Conservation (phyloP, 1,140 invertebrate species). For the Epicauta chinensis region DNA sequence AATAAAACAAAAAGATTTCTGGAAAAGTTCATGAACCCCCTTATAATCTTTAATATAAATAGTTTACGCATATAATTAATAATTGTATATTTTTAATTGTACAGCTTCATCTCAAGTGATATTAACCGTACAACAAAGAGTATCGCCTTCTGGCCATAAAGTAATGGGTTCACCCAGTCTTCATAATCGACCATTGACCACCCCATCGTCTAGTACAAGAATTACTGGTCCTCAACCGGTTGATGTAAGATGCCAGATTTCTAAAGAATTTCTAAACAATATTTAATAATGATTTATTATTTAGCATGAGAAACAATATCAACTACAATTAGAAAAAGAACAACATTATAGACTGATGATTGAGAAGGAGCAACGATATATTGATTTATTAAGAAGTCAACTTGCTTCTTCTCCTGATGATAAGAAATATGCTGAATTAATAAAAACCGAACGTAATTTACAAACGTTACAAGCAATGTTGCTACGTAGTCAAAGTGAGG, state of each 20-base stretch:
- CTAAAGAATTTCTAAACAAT: constrained; percentile 9
- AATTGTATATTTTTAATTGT: no score
- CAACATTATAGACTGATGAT: constrained; percentile 64
- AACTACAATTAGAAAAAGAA: constrained; percentile 58
- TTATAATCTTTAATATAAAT: no score
- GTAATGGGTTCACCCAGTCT: constrained; percentile 31
- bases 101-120: constrained; percentile 56
- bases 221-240: constrained; percentile 87
- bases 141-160: constrained; percentile 20
- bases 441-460: constrained; percentile 55
- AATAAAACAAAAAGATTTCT: no score
- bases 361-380: constrained; percentile 61
- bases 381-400: constrained; percentile 52
- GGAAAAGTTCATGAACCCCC: constrained; percentile 9
- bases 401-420: constrained; percentile 32
- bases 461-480: constrained; percentile 57
- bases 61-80: no score
- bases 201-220: constrained; percentile 27
- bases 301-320: constrained; percentile 60
- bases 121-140: constrained; percentile 55
- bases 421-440: constrained; percentile 47
- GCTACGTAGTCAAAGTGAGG: constrained; percentile 29
- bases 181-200: constrained; percentile 33
- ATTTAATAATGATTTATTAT: constrained; percentile 26
- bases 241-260: constrained; percentile 60